Conservation (phyloP, 2,888 invertebrate genomes). For the Lasioglossum villosulum region DNA sequence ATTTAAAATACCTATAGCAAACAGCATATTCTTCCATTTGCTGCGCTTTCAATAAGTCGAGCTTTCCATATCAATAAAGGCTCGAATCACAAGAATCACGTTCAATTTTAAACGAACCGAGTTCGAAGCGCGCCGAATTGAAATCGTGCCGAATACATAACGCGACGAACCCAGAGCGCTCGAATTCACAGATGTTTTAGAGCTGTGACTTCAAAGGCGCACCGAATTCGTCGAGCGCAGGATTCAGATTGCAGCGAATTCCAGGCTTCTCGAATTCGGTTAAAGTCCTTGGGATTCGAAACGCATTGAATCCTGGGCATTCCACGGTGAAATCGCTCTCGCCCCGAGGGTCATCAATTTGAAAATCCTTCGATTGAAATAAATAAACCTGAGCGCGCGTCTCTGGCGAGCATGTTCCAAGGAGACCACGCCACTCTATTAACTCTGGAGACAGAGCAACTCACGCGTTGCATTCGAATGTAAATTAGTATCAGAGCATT, state of each 20-base stretch:
- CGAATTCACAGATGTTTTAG: neutral
- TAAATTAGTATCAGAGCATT: slow-evolving; percentile 16
- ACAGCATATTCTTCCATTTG: neutral
- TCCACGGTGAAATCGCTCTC: neutral
- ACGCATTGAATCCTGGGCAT: neutral
- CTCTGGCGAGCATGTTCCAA: neutral
- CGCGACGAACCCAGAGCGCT: no score
- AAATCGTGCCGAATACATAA: neutral
- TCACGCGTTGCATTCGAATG: slow-evolving; percentile 13
- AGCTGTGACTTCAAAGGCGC: no score
- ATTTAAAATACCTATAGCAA: neutral
- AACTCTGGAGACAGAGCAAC: neutral
- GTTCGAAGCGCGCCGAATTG: neutral
- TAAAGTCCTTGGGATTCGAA: neutral
- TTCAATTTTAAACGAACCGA: neutral
- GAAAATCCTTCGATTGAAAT: neutral
- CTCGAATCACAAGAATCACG: neutral
- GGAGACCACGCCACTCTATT: neutral
- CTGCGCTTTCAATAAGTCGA: neutral
- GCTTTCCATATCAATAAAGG: neutral
- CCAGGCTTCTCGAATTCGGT: neutral
- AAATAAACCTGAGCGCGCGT: neutral
- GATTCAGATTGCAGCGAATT: neutral
- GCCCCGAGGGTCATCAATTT: neutral
- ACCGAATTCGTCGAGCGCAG: no score